Conservation (phyloP, 2,797 vertebrate genomes). For the Neosalanx taihuensis region DNA sequence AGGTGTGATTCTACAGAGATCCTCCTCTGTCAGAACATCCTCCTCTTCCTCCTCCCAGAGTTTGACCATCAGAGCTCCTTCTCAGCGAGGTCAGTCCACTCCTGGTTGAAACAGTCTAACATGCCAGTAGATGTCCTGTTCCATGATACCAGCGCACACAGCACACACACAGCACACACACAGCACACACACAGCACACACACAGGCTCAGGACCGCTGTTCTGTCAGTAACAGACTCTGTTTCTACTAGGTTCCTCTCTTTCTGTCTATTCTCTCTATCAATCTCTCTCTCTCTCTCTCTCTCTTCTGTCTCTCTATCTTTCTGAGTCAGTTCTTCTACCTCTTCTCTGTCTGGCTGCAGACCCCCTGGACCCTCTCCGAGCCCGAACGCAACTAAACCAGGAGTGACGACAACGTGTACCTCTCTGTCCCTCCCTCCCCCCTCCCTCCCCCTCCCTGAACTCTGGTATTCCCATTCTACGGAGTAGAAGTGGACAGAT, state of each 20-base stretch:
- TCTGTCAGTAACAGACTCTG: neutral
- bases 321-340: neutral
- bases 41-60: neutral
- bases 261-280: no score
- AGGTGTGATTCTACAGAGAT: neutral
- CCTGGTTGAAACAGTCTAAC: conserved; percentile 7
- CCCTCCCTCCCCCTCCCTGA: conserved; percentile 14
- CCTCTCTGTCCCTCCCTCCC: conserved; percentile 7
- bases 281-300: no score
- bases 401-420: conserved; percentile 11
- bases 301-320: neutral
- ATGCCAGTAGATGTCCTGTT: neutral
- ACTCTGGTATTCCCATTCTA: conserved; percentile 46
- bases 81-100: neutral
- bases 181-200: no score
- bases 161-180: no score
- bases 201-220: neutral
- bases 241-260: no score
- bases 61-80: neutral
- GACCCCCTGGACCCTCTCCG: conserved; percentile 31
- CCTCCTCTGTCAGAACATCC: neutral
- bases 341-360: conserved; percentile 1
- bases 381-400: conserved; percentile 22
- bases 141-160: neutral
- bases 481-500: conserved; percentile 45